phyloP scores from a whole-genome alignment of 2,888 invertebrate genomes.

The Seira ritae region DNA sequence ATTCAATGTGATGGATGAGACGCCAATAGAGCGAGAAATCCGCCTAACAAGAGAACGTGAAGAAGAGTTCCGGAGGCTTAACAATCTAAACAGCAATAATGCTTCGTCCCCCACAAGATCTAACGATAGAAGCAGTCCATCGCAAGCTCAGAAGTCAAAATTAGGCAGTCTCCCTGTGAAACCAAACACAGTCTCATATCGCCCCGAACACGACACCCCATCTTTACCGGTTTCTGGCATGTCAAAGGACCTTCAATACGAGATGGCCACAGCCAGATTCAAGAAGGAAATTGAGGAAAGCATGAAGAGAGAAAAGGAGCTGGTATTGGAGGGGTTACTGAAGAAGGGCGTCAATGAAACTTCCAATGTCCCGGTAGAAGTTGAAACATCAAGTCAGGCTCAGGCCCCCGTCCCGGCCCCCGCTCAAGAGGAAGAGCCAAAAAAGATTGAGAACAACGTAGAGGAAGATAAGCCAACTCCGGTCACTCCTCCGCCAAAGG shows the following conservation, averaged over 20 bases:
- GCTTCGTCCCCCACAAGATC: not conserved
- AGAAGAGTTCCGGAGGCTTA: conserved; percentile 76
- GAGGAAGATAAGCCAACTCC: not conserved
- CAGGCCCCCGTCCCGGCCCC: conserved; percentile 13
- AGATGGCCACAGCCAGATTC: conserved; percentile 71
- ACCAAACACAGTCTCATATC: conserved; percentile 28
- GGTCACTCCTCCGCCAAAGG: not conserved
- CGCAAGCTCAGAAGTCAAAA: not conserved
- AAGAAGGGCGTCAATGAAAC: conserved; percentile 23
- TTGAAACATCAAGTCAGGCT: not conserved
- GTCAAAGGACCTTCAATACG: conserved; percentile 65
- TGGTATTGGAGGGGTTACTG: conserved; percentile 61
- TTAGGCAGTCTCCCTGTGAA: conserved; percentile 15
- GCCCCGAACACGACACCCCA: conserved; percentile 36
- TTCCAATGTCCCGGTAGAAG: not conserved
- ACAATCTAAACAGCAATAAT: conserved; percentile 61
- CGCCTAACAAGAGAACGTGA: conserved; percentile 77
- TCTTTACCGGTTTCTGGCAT: not conserved
- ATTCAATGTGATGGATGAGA: conserved; percentile 74
- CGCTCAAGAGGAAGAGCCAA: conserved; percentile 1
- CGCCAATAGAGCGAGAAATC: conserved; percentile 79
- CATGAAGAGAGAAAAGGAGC: conserved; percentile 69
- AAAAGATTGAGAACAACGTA: not conserved
- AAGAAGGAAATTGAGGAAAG: conserved; percentile 72
- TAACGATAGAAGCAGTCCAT: not conserved